These are phyloP conservation scores for Psilopogon haemacephalus DNA, from an alignment of 2,113 vertebrate genomes.

Conservation along the genomic window DNA sequence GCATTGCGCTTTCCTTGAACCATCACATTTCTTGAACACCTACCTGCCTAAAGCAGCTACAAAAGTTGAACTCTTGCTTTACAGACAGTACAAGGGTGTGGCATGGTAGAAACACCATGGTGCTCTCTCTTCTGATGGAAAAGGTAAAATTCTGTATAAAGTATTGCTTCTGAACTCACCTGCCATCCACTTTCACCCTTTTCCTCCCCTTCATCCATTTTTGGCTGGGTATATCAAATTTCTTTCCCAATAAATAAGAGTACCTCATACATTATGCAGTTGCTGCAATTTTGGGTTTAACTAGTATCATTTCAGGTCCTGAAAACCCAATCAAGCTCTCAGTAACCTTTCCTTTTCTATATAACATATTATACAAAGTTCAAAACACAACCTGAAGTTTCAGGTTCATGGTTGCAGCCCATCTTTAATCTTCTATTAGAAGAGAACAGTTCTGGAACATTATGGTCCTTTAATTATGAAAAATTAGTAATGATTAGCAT, in stretches of 20 bases:
- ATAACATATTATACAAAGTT: background rate
- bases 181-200: background rate
- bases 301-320: background rate
- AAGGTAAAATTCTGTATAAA: background rate
- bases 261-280: background rate
- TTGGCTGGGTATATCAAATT: background rate
- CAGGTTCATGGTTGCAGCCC: background rate
- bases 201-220: background rate
- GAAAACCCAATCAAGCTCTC: background rate
- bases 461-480: background rate
- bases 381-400: background rate
- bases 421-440: slow-evolving; percentile 1
- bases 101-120: background rate
- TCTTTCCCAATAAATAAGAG: background rate
- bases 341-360: background rate
- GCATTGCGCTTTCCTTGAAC: background rate
- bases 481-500: background rate
- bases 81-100: background rate
- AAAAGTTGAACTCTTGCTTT: background rate
- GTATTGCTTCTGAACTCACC: background rate
- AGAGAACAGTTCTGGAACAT: background rate
- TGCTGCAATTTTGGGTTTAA: background rate
- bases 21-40: background rate
- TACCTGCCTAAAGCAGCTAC: background rate
- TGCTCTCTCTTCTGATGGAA: background rate